Base-by-base conservation (phyloP, 1,140 invertebrate genomes). In the Scaptomyza hsui region DNA sequence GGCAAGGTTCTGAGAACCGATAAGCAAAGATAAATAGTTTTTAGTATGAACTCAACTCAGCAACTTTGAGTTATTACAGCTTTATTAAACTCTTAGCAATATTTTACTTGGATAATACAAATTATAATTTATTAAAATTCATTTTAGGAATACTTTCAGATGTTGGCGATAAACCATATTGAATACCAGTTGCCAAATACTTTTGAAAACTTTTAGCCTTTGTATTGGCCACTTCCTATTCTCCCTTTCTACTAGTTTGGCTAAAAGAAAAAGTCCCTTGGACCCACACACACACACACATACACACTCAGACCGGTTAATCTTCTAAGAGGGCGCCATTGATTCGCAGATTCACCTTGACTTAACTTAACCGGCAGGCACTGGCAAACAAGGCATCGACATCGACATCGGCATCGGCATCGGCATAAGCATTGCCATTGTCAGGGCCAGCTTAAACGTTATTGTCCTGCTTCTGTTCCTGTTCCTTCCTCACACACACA, bases 341-440 rank as follows among this genome's bases (percentile, higher is more conserved):
- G 65, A 61, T 45, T 69, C 42, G 59, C 16, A 48, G 59, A 39
- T 51, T 70, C 67, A 70, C 51, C 67, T 56, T 56, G 60, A 64
- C 60, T 70, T 70, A 35, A 35, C 67, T 53, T 53, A 32, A 61
- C 44, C 42, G 60, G 24, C 24, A 60, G 44, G n/a, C 18, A 42
- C 16, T 15, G 41, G n/a, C 15, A 59, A 59, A 19, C 37, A 24
- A 24, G 13, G 16, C 9, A 55, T 16, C 13, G 45, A 19, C 16
- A 45, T 44, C 48, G 49, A 26, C 51, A 56, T 37, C n/a, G 39
- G 12, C 15, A 59, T 13, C 37, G 13, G 16, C 9, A 55, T 41
- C 13, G 45, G 19, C 18, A 47, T 45, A 39, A 41, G 41, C 53
- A 59, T 32, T 12, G 32, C 15, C 59, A 51, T 45, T 45, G 19